Percentiles rank a stretch among this genome's conserved stretches.
These are phyloP conservation scores for Drosophila biarmipes DNA, from an alignment of 1,140 invertebrate genomes.

Conservation along the genomic window DNA sequence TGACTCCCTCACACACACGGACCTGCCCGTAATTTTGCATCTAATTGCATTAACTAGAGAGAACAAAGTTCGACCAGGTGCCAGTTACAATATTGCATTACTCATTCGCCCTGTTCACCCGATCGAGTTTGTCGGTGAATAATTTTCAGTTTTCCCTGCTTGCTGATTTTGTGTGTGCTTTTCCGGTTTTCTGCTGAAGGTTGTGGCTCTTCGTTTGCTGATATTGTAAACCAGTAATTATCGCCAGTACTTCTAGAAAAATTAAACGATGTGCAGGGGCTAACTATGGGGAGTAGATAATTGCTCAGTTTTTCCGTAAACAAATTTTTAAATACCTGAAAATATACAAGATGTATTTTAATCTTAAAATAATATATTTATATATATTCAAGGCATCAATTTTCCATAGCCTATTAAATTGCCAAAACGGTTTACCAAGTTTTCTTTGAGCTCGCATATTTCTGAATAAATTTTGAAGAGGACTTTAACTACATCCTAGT, in stretches of 20 bases:
- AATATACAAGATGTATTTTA: too few relatives aligned
- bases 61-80: slow-evolving; percentile 14
- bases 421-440: not conserved
- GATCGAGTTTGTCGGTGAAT: not conserved
- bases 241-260: not conserved
- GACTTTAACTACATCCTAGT: not conserved
- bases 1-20: not conserved
- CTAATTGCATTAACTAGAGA: slow-evolving; percentile 47
- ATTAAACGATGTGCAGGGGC: not conserved
- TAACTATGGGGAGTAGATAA: not conserved
- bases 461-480: too few relatives aligned
- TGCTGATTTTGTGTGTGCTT: slow-evolving; percentile 1
- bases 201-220: not conserved
- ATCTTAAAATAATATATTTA: too few relatives aligned
- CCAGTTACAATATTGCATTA: slow-evolving; percentile 35
- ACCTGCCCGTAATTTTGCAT: slow-evolving; percentile 29
- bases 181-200: not conserved
- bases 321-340: not conserved
- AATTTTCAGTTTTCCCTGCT: slow-evolving; percentile 9
- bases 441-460: not conserved
- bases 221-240: slow-evolving; percentile 18
- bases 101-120: slow-evolving; percentile 18
- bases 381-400: too few relatives aligned
- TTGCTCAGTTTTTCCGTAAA: not conserved
- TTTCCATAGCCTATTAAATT: not conserved